These are phyloP conservation scores for Hyalella azteca DNA, from an alignment of 2,888 invertebrate genomes.

Conservation along the genomic window DNA sequence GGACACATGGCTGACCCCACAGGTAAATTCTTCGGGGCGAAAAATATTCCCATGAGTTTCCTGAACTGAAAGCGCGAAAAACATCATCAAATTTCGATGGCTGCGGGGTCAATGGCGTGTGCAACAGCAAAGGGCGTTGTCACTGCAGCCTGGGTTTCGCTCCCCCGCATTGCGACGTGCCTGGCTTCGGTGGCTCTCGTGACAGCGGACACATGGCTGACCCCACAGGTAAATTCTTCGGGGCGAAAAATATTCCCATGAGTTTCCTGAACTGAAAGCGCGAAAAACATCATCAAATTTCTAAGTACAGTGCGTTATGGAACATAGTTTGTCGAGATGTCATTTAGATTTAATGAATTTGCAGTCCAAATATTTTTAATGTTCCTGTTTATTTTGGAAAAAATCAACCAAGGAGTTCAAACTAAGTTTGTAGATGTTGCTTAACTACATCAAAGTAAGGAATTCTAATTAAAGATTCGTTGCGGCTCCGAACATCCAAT, in stretches of 20 bases:
- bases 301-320: background rate
- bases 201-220: conserved; percentile 69
- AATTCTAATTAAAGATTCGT: background rate
- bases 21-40: background rate
- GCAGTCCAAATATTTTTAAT: background rate
- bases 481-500: background rate
- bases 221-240: conserved; percentile 10
- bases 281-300: background rate
- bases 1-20: conserved; percentile 18
- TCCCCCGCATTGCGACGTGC: conserved; percentile 82
- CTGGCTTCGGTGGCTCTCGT: conserved; percentile 86
- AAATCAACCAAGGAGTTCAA: background rate
- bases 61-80: background rate
- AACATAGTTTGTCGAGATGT: background rate
- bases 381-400: background rate
- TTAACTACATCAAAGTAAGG: background rate
- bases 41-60: background rate
- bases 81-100: background rate
- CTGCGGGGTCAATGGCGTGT: conserved; percentile 85
- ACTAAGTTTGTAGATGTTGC: background rate
- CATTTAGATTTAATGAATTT: background rate
- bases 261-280: background rate
- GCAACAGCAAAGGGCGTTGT: conserved; percentile 89
- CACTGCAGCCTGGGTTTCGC: conserved; percentile 91
- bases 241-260: background rate